Base-by-base conservation (phyloP, 2,113 vertebrate species). In the Etia nguti region DNA sequence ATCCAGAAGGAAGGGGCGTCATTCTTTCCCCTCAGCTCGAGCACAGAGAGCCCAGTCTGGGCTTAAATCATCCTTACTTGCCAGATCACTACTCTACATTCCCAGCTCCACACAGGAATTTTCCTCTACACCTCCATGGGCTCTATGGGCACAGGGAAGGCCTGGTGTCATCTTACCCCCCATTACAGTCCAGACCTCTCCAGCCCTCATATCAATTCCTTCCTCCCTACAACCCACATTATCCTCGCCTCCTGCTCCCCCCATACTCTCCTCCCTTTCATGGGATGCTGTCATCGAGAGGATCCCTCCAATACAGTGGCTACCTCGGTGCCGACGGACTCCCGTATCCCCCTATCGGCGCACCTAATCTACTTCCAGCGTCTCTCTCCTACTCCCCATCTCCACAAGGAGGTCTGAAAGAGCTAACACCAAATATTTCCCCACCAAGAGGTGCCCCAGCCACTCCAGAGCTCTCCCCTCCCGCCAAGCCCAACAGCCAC, bases 71-170 rank as follows among this genome's bases (percentile, higher is more conserved):
- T 12, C 60, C 50, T 0, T 87, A 59, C 38, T 18, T 82, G 1
- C 12, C 73, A 1, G 52, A 90, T 2, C 85, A 80, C 20, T 82
- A 82, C 57, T 68, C 89, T 1, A 59, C 85, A 6, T 16, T 86
- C 2, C 54, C 82, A 5, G 10, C 89, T 0, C 55, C 77, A 2
- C 91, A 91, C 29, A 70, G 87, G 22, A 94, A 93, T 38, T 81
- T 94, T 16, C 94, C 96, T 6, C 94, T 96, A 3, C 80, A 89
- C 68, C 92, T 96, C 11, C 90, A 93, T 4, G 94, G 93, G 10
- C 90, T 96, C 48, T 96, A 95, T 15, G 88, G 95, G 12, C 89
- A 94, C 84, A 91, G 90, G 26, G 96, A 97, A 54, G 94, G 95
- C 5, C 81, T 96, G 2, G 90, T 95, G 26, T 90, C 93, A 10